Evolutionary conservation across 2,888 invertebrate species (phyloP), one percentile per base, ranked within the genome.

Genomic region (Cryptocephalus primarius): DNA sequence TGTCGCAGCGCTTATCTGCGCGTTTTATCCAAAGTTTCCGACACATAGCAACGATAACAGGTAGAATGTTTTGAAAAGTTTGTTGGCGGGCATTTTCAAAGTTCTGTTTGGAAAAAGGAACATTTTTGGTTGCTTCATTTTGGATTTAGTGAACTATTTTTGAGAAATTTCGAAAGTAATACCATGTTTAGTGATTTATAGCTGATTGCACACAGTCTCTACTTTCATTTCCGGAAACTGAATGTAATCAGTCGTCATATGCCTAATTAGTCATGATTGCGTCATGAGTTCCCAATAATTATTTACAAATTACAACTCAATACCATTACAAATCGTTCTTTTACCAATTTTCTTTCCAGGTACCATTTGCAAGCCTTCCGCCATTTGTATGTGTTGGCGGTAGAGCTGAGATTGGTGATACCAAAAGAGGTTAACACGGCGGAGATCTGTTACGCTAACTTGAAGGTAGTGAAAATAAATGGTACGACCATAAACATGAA

Each of bases 361-460:
- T 95, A 95, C 66, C 97, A 99, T 68, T 74, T 99, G 46, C 97
- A 99, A 78, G 96, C 97, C 0, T 85, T 99, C 62, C 77, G 97
- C 1, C 97, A 99, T 70, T 75, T 99, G 14, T 99, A 97, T 69
- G 94, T 95, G 0, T 67, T 99, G 53, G 96, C 97, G 0, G 86
- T 88, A 0, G 93, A 97, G 64, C 88, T 92, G 0, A 75, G 97
- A 9, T 72, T 97, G 9, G 74, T 99, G 44, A 74, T 95, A 45
- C 93, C 96, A 0, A 77, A 86, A 32, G 93, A 95, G 63, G 81
- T 93, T 9, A 82, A 81, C 62, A 84, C 83, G 1, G 82, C 85
- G 22, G 80, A 83, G 55, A 76, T 86, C 34, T 91, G 92, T 62
- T 88, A 91, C 57, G 89, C 87, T 1, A 84, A 87, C 50, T 75